Evolutionary conservation across 2,113 vertebrate genomes (phyloP).

Genomic region (human (Homo sapiens)): DNA sequence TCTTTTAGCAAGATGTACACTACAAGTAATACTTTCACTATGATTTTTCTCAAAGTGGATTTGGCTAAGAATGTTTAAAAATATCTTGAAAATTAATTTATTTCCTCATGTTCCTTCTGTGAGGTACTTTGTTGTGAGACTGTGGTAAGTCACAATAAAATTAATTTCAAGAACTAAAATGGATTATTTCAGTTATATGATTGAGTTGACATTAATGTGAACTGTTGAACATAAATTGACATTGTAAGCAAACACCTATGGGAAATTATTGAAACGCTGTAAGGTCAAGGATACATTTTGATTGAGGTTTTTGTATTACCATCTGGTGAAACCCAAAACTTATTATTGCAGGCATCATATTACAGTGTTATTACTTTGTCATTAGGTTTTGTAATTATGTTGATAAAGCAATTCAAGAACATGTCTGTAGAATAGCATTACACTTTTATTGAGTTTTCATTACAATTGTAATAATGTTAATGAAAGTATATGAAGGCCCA

Average conservation of each 20-base stretch:
- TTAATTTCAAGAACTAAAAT: conserved; percentile 48
- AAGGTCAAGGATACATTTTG: conserved; percentile 31
- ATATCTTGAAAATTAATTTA: conserved; percentile 36
- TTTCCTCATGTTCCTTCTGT: background rate
- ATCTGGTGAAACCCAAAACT: conserved; percentile 37
- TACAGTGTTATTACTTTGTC: conserved; percentile 31
- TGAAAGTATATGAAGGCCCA: conserved; percentile 34
- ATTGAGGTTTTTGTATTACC: conserved; percentile 13
- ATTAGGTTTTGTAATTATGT: conserved; percentile 48
- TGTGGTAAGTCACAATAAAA: background rate
- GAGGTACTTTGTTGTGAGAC: background rate
- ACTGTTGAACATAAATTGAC: conserved; percentile 11
- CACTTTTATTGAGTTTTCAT: conserved; percentile 49
- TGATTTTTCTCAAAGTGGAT: background rate
- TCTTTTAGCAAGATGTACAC: background rate
- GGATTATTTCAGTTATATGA: background rate
- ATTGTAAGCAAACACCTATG: background rate
- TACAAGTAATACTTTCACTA: background rate
- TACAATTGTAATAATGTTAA: conserved; percentile 52
- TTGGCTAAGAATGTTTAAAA: conserved; percentile 15
- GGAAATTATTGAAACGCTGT: conserved; percentile 1
- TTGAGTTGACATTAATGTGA: conserved; percentile 24
- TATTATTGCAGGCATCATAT: conserved; percentile 2
- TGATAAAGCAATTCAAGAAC: conserved; percentile 55
- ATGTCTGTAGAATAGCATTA: background rate